Base-by-base conservation (phyloP, 2,888 invertebrate species). In the Linyphia triangularis region DNA sequence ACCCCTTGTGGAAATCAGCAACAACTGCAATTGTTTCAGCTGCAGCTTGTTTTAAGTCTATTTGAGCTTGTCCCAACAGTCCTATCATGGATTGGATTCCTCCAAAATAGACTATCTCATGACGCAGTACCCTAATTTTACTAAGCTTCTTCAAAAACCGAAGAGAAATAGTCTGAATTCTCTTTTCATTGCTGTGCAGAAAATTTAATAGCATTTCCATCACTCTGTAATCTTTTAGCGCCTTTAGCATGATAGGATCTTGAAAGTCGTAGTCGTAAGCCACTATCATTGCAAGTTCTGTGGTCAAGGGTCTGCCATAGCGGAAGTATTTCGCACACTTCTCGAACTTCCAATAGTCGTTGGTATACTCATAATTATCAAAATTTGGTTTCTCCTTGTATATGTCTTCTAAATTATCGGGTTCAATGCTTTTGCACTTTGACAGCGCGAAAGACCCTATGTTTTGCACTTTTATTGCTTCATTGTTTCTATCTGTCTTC, bases 161-260 rank as follows among this genome's bases (percentile, higher is more conserved):
- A 6, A 86, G 67, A 59, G 86, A 73, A 43, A 86, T 67, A 0
- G 78, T 26, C 16, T 86, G 79, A 6, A 86, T n/a, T 22, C 81
- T 51, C 73, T 86, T 86, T 19, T 86, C 79, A 22, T n/a, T 22
- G 30, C 81, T 57, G 7, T 73, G 51, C 28, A 86, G 28, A 30
- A 81, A 26, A 57, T 86, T 86, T 16, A 86, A 24, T n/a, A 86
- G 24, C 65, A 81, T 79, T 51, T 73, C 57, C 13, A 86, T 10
- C 19, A 86, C 26, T n/a, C 65, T 81, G 24, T 81, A 51, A 13
- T 86, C 61, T 13, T 59, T 24, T 16, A 73, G 65, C 10, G n/a
- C n/a, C 40, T 86, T 72, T 65, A 86, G 33, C 86, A 86, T 86
- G 2, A 79, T n/a, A 28, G 86, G 86, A 75, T 86, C 81, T 57